phyloP scores from a whole-genome alignment of 2,888 invertebrate species.

The Microdon myrmicae region DNA sequence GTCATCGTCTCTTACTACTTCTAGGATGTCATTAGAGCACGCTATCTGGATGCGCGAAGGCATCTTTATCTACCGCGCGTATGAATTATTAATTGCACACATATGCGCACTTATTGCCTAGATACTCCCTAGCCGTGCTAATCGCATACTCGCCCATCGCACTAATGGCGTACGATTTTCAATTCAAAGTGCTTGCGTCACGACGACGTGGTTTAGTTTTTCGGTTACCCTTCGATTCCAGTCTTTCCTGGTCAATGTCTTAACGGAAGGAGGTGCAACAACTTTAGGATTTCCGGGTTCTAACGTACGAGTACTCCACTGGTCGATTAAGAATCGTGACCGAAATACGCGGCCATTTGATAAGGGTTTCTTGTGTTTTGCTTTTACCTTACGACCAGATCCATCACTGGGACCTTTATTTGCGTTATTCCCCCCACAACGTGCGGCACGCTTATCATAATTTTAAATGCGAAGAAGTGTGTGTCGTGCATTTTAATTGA shows the following conservation, averaged over 20 bases:
- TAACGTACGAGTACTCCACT: conserved; percentile 41
- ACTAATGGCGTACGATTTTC: conserved; percentile 23
- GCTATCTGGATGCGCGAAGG: conserved; percentile 28
- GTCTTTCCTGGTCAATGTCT: conserved; percentile 21
- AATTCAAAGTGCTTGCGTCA: conserved; percentile 36
- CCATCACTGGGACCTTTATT: conserved; percentile 21
- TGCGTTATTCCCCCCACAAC: conserved; percentile 1
- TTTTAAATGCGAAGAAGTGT: conserved; percentile 32
- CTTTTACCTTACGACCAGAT: no score
- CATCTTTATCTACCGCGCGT: conserved; percentile 39
- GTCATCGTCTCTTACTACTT: conserved; percentile 16
- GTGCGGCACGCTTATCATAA: conserved; percentile 34
- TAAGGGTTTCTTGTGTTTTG: no score
- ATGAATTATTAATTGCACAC: conserved; percentile 45
- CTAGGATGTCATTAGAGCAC: conserved; percentile 28
- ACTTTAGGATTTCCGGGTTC: conserved; percentile 46
- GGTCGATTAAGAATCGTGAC: conserved; percentile 38
- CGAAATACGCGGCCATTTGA: conserved; percentile 32
- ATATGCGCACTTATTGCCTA: conserved; percentile 7
- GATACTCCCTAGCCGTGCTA: not conserved
- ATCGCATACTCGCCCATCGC: conserved; percentile 14
- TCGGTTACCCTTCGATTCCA: conserved; percentile 8
- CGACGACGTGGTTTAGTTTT: conserved; percentile 41
- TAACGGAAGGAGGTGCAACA: conserved; percentile 48
- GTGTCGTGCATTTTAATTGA: conserved; percentile 41